These are phyloP conservation scores for Fabriciana adippe DNA, from an alignment of 2,888 invertebrate genomes.

Conservation along the genomic window DNA sequence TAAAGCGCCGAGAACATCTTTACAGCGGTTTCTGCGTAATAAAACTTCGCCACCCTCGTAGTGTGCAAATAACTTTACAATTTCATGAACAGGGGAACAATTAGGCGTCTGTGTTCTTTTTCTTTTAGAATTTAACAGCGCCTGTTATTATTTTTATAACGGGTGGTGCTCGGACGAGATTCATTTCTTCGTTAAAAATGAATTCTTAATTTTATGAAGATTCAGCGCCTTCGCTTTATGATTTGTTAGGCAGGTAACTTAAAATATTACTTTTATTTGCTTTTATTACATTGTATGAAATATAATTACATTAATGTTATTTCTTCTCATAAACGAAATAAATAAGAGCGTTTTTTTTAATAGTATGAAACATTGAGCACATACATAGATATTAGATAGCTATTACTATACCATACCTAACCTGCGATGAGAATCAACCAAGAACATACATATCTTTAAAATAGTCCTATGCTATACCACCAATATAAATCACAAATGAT, in stretches of 20 bases:
- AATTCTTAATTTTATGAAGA: constrained; percentile 80
- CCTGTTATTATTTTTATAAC: constrained; percentile 75
- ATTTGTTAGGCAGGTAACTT: constrained; percentile 50
- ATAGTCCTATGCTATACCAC: neutral
- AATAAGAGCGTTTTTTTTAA: too few species aligned
- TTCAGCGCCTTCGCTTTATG: constrained; percentile 63
- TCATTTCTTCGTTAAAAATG: constrained; percentile 77
- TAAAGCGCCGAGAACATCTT: constrained; percentile 80
- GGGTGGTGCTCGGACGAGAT: constrained; percentile 60
- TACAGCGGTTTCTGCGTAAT: constrained; percentile 80
- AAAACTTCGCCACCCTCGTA: constrained; percentile 78
- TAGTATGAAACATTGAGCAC: too few species aligned
- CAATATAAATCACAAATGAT: neutral
- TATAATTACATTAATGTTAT: neutral
- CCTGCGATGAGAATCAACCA: too few species aligned
- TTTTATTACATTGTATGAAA: constrained; percentile 14
- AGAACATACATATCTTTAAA: neutral
- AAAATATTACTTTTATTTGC: constrained; percentile 34
- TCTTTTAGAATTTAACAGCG: constrained; percentile 69
- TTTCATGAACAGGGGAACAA: constrained; percentile 82
- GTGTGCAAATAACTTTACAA: constrained; percentile 78
- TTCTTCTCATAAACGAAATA: neutral
- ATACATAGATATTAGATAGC: too few species aligned
- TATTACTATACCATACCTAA: too few species aligned
- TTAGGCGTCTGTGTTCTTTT: constrained; percentile 77